Conservation (phyloP, 2,113 vertebrate genomes). For the Ochotona princeps region DNA sequence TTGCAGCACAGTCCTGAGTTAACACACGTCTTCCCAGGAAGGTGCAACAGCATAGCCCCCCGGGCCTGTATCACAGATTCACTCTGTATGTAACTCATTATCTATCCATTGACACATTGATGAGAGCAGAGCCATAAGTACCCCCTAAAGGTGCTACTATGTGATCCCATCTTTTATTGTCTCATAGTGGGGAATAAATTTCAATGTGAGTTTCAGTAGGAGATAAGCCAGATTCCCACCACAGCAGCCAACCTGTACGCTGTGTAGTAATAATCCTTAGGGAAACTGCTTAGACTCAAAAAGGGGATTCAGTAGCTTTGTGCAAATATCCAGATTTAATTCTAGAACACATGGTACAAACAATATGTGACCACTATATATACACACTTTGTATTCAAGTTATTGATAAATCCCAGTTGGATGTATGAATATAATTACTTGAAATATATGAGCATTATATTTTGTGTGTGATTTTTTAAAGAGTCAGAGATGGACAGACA, state of each 20-base stretch:
- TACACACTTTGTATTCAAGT: background rate
- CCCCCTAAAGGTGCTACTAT: too few species aligned
- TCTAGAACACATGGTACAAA: slow-evolving; percentile 9
- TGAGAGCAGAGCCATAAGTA: too few species aligned
- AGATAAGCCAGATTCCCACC: too few species aligned
- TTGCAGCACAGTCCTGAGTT: too few species aligned
- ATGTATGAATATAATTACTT: background rate
- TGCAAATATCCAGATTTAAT: slow-evolving; percentile 20
- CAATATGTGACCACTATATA: background rate
- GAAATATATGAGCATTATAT: background rate
- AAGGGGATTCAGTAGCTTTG: background rate
- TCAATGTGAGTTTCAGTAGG: too few species aligned
- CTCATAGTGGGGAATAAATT: too few species aligned
- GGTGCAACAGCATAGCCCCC: too few species aligned
- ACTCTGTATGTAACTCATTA: too few species aligned
- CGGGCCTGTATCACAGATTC: too few species aligned
- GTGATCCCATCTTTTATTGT: too few species aligned
- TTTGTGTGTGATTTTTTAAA: background rate
- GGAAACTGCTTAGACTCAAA: background rate
- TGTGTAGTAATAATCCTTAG: background rate
- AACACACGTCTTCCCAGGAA: too few species aligned
- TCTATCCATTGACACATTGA: too few species aligned
- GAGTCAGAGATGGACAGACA: background rate
- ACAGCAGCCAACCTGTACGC: background rate
- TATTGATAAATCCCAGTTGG: background rate